These are phyloP conservation scores for Brassicogethes aeneus DNA, from an alignment of 2,888 invertebrate species.

Conservation along the genomic window DNA sequence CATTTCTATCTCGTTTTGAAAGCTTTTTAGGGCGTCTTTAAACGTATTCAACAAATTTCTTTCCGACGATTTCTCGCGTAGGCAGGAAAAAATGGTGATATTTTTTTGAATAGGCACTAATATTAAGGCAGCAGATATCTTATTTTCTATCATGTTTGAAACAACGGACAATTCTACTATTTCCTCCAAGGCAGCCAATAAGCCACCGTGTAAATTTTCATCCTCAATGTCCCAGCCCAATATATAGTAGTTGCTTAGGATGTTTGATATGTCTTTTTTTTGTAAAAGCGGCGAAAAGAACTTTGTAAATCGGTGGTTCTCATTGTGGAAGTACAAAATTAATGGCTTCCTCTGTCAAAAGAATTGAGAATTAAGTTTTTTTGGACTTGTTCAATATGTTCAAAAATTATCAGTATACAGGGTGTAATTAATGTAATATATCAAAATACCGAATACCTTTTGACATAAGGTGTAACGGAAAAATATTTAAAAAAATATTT, in stretches of 20 bases:
- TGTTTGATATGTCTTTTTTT: conserved; percentile 16
- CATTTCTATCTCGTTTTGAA: conserved; percentile 16
- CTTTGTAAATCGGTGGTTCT: conserved; percentile 22
- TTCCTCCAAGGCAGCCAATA: conserved; percentile 18
- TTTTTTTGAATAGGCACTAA: conserved; percentile 20
- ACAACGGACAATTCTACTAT: conserved; percentile 13
- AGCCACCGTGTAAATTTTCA: conserved; percentile 20
- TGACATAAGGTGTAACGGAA: too few relatives aligned
- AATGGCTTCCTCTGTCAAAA: conserved; percentile 23
- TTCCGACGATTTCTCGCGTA: conserved; percentile 17
- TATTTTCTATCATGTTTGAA: conserved; percentile 12
- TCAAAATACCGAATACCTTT: too few relatives aligned
- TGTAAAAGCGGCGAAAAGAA: conserved; percentile 22
- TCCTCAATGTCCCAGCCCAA: conserved; percentile 31
- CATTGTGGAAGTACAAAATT: conserved; percentile 28
- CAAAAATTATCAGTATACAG: too few relatives aligned
- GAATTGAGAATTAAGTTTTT: too few relatives aligned
- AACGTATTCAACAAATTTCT: conserved; percentile 18
- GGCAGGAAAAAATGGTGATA: conserved; percentile 14
- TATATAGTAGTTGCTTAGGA: conserved; percentile 22
- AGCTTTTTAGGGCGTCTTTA: conserved; percentile 15
- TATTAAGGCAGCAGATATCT: conserved; percentile 20
- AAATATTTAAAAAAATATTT: too few relatives aligned
- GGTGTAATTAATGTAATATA: too few relatives aligned
- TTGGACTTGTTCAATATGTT: too few relatives aligned